phyloP scores from a whole-genome alignment of 2,113 vertebrate genomes.

The Andinoacara biseriatus region DNA sequence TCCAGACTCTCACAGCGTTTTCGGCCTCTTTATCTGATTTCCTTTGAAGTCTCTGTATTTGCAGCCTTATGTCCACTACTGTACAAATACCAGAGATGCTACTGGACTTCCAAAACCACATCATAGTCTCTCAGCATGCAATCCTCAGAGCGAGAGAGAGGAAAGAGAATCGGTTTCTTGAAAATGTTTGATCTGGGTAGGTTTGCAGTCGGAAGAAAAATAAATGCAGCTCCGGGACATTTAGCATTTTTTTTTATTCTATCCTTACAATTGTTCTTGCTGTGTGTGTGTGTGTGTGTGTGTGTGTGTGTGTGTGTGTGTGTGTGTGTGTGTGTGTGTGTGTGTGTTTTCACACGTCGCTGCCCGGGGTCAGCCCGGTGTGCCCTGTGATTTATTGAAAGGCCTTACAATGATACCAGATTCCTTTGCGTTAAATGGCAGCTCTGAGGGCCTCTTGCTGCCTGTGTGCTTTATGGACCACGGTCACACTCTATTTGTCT shows the following conservation, averaged over 20 bases:
- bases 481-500: constrained; percentile 65
- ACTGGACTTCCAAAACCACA: constrained; percentile 77
- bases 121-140: constrained; percentile 68
- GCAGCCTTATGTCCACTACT: constrained; percentile 63
- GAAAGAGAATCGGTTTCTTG: constrained; percentile 21
- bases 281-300: neutral
- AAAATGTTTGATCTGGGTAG: constrained; percentile 53
- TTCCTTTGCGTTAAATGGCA: constrained; percentile 77
- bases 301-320: neutral
- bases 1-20: constrained; percentile 56
- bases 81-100: constrained; percentile 73
- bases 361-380: constrained; percentile 37
- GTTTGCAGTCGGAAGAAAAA: constrained; percentile 30
- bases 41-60: constrained; percentile 66
- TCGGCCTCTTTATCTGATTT: constrained; percentile 48
- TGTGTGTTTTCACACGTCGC: constrained; percentile 2
- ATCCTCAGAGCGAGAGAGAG: constrained; percentile 39
- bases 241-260: constrained; percentile 18
- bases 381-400: constrained; percentile 74
- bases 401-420: constrained; percentile 67
- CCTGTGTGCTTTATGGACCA: constrained; percentile 67
- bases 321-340: neutral
- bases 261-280: neutral
- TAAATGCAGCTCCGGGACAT: constrained; percentile 20
- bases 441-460: constrained; percentile 68